Conservation (phyloP, 2,113 vertebrate genomes). For the Esox niger region DNA sequence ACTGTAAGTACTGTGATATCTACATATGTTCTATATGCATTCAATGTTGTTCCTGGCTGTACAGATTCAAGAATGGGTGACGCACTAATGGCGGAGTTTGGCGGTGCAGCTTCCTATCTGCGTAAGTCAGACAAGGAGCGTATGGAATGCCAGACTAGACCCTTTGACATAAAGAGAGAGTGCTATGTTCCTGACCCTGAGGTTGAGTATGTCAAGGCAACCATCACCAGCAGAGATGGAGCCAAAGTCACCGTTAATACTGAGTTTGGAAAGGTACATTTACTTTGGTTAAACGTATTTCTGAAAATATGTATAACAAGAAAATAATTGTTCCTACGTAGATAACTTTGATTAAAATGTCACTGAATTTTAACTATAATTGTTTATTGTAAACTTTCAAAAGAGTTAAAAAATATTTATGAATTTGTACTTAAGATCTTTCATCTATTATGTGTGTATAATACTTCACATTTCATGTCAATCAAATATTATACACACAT, state of each 20-base stretch:
- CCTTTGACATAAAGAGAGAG: slow-evolving; percentile 73
- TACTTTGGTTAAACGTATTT: not conserved
- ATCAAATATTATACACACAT: not conserved
- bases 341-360: too few relatives aligned
- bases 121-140: slow-evolving; percentile 81
- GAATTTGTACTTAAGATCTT: too few relatives aligned
- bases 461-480: too few relatives aligned
- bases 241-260: slow-evolving; percentile 76
- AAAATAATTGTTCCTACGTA: too few relatives aligned
- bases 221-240: slow-evolving; percentile 71
- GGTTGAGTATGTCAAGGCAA: slow-evolving; percentile 74
- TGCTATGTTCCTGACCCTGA: slow-evolving; percentile 76
- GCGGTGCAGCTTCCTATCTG: slow-evolving; percentile 71
- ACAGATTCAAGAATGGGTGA: slow-evolving; percentile 69
- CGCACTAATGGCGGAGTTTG: slow-evolving; percentile 74
- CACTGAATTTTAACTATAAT: too few relatives aligned
- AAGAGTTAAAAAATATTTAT: too few relatives aligned
- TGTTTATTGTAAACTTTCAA: too few relatives aligned
- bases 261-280: slow-evolving; percentile 71
- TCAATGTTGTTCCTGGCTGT: not conserved
- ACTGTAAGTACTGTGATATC: not conserved
- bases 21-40: not conserved
- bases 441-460: too few relatives aligned
- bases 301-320: not conserved
- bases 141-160: slow-evolving; percentile 63